These are phyloP conservation scores for Ophioderma brevispina DNA, from an alignment of 35 echinoderm and acorn worm genomes.

Conservation along the genomic window DNA sequence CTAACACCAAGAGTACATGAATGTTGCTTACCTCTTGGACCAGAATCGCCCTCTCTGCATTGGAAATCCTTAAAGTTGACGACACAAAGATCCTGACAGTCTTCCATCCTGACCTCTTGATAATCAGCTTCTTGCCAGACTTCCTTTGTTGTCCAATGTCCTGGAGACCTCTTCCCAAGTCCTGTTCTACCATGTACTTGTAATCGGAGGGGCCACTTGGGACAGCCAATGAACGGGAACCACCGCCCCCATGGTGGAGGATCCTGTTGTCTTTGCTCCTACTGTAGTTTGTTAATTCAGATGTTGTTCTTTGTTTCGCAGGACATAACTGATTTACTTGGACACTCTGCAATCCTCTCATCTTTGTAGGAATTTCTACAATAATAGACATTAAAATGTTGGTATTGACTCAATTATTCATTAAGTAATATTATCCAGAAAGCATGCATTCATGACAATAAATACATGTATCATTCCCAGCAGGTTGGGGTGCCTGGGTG, in stretches of 20 bases:
- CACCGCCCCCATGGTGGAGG: slow-evolving; percentile 91
- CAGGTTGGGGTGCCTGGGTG: too few relatives aligned
- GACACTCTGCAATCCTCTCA: too few relatives aligned
- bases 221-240: slow-evolving; percentile 70
- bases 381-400: too few relatives aligned
- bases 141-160: slow-evolving; percentile 46
- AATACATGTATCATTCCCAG: too few relatives aligned
- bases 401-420: too few relatives aligned
- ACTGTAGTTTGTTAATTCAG: too few relatives aligned
- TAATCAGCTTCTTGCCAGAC: slow-evolving; percentile 58
- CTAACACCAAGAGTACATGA: background rate
- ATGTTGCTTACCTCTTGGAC: slow-evolving; percentile 86
- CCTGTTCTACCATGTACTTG: slow-evolving; percentile 76
- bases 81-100: slow-evolving; percentile 95
- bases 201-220: slow-evolving; percentile 79
- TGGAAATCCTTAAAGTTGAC: slow-evolving; percentile 94
- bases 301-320: too few relatives aligned
- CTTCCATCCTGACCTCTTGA: slow-evolving; percentile 95
- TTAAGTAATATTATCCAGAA: too few relatives aligned
- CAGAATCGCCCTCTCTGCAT: slow-evolving; percentile 92
- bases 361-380: too few relatives aligned
- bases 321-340: too few relatives aligned
- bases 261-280: too few relatives aligned
- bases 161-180: slow-evolving; percentile 83
- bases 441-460: too few relatives aligned